Conservation (phyloP, 2,888 invertebrate genomes). For the Epiblema foenella region DNA sequence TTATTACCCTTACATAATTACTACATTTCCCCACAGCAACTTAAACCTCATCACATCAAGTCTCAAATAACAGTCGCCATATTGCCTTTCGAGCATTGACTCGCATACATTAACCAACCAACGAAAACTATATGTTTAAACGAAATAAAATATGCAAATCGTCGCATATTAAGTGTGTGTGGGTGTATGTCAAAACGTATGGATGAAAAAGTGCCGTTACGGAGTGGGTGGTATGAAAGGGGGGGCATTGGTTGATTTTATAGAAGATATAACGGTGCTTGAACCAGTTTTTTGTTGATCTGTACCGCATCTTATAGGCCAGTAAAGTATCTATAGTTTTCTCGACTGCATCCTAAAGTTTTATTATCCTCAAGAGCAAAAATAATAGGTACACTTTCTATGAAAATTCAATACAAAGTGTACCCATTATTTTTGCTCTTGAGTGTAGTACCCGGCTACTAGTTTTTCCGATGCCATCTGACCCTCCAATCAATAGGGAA, state of each 20-base stretch:
- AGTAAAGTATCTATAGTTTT: no score
- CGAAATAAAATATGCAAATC: constrained; percentile 60
- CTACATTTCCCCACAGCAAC: constrained; percentile 6
- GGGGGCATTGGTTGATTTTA: constrained; percentile 24
- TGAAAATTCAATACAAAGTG: no score
- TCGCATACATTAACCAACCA: constrained; percentile 52
- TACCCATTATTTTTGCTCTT: no score
- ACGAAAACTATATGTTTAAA: constrained; percentile 40
- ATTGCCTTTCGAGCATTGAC: constrained; percentile 59
- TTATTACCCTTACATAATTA: constrained; percentile 1
- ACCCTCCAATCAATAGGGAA: no score
- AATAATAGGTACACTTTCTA: no score
- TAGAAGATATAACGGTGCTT: constrained; percentile 18
- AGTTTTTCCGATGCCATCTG: no score
- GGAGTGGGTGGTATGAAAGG: constrained; percentile 45
- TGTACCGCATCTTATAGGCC: neutral
- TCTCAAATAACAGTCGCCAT: constrained; percentile 27
- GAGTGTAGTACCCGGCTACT: no score
- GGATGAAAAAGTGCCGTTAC: constrained; percentile 49
- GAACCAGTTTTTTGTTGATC: constrained; percentile 3
- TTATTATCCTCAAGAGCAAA: no score
- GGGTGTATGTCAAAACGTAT: constrained; percentile 51
- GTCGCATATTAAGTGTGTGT: constrained; percentile 53
- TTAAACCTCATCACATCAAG: neutral
- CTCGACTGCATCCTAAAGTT: neutral